phyloP scores from a whole-genome alignment of 2,113 vertebrate species.

The human (Homo sapiens) region GRCh38 chr2:220633001-220633500 shows the following conservation, averaged over 20 bases:
- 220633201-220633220: not conserved
- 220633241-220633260: not conserved
- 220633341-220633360: not conserved
- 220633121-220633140: not conserved
- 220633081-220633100: not conserved
- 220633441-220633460: not conserved
- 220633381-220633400: not conserved
- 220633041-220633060: not conserved
- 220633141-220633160: not conserved
- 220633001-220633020: not conserved
- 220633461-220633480: not conserved
- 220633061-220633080: not conserved
- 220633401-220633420: not conserved
- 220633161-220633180: not conserved
- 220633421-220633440: not conserved
- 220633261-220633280: not conserved
- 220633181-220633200: not conserved
- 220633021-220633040: not conserved
- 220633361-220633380: not conserved
- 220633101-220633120: too few relatives aligned
- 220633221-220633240: not conserved
- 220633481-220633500: constrained; percentile 33
- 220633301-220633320: not conserved
- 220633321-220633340: not conserved
- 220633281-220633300: not conserved